Percentiles rank a stretch among this genome's conserved stretches.
These are phyloP conservation scores for Meiosimyza platycephala DNA, from an alignment of 2,888 invertebrate species.

Conservation along the genomic window DNA sequence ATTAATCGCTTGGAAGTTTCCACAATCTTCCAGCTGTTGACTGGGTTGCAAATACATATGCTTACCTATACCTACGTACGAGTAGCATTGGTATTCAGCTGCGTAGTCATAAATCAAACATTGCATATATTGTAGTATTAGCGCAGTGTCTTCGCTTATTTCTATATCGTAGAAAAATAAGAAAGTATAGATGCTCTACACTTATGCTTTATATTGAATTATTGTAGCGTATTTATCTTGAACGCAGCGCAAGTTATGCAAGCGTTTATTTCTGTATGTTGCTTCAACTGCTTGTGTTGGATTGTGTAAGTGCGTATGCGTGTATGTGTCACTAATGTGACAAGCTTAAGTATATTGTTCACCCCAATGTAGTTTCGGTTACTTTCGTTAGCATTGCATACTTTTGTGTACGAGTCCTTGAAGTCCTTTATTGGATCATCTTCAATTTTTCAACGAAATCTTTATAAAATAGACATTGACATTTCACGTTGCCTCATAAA, in stretches of 20 bases:
- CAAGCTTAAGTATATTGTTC: neutral
- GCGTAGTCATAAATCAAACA: constrained; percentile 47
- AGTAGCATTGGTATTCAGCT: constrained; percentile 5
- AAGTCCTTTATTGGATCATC: constrained; percentile 27
- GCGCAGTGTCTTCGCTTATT: constrained; percentile 14
- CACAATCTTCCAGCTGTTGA: neutral
- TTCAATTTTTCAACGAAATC: constrained; percentile 6
- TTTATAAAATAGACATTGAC: constrained; percentile 24
- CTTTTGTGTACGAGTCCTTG: neutral
- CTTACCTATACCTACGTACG: constrained; percentile 22
- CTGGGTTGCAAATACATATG: neutral
- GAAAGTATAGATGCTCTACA: neutral
- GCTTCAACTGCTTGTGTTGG: neutral
- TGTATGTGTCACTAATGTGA: constrained; percentile 23
- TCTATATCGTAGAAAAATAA: neutral
- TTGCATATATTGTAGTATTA: constrained; percentile 41
- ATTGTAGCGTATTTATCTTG: neutral
- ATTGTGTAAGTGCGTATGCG: constrained; percentile 2
- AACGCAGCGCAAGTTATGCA: constrained; percentile 1
- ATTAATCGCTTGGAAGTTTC: neutral
- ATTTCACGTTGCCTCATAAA: constrained; percentile 28
- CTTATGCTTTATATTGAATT: too few relatives aligned
- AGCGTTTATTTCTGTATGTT: neutral
- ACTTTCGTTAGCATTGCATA: neutral
- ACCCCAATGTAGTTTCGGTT: neutral